Base-by-base conservation (phyloP, 2,113 vertebrate species). In the Platycercus adscitus region DNA sequence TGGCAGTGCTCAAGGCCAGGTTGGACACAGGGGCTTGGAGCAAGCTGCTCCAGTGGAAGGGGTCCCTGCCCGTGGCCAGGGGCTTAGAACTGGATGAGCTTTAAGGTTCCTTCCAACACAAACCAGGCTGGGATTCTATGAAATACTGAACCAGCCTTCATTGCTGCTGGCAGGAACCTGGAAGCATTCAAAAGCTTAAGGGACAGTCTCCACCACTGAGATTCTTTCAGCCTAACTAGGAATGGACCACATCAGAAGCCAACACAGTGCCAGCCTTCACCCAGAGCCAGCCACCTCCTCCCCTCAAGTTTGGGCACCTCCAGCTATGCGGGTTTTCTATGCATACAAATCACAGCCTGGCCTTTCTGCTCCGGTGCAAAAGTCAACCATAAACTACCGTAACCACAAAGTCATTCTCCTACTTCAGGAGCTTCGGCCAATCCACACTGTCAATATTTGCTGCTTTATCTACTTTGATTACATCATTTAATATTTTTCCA, bases 251-350 rank as follows among this genome's bases (percentile, higher is more conserved):
- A 58, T 58, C 56, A 56, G 31, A n/a, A 35, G n/a, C 21, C 8
- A 41, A 6, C 65, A 1, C 37, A 0, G 20, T 1, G 25, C 39
- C 52, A 60, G 58, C 35, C 25, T 2, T 5, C 7, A 1, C 0
- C 13, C 20, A 8, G 65, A 21, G 14, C 29, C 13, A 55, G 52
- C n/a, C 24, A 0, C n/a, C 53, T 18, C 35, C 31, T 13, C 21
- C 50, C n/a, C 31, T 10, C 29, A 35, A 58, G 21, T 20, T 0
- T 2, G 2, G 17, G 3, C 2, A 4, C n/a, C 44, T 17, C 26
- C 33, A 3, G 24, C 53, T 55, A 1, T 2, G 0, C 3, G 4
- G 37, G 41, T 9, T 17, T 10, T 17, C 53, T 10, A 1, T 1
- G 47, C 29, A 3, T 2, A 1, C 3, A 1, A 7, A 11, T 7